Percentiles rank a stretch among this genome's conserved stretches.
Conservation (phyloP, 1,140 invertebrate genomes). For the Ips nitidus region DNA sequence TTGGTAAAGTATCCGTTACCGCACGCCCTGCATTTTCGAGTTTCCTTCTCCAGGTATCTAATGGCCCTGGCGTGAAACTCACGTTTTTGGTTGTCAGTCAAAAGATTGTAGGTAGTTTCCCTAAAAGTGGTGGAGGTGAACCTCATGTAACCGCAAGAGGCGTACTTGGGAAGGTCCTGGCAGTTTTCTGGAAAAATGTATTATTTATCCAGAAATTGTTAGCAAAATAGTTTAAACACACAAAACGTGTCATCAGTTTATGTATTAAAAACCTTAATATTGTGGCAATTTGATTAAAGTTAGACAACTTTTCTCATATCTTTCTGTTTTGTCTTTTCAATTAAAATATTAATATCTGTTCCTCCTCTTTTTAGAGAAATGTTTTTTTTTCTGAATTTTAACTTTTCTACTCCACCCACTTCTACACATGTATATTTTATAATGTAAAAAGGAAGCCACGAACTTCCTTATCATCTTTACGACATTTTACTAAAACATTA, state of each 20-base stretch:
- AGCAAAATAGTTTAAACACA: background rate
- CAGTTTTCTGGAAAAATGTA: constrained; percentile 49
- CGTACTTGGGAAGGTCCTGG: constrained; percentile 59
- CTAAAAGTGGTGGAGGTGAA: constrained; percentile 59
- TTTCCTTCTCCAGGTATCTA: constrained; percentile 59
- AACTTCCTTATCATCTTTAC: too few relatives aligned
- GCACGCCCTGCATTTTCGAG: constrained; percentile 57
- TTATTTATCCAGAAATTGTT: background rate
- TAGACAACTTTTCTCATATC: too few relatives aligned
- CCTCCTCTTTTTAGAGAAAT: too few relatives aligned
- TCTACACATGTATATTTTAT: too few relatives aligned
- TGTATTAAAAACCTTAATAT: background rate
- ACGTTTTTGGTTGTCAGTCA: constrained; percentile 61
- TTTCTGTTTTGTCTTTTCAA: too few relatives aligned
- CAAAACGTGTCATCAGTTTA: background rate
- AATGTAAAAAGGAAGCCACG: too few relatives aligned
- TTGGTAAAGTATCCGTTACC: constrained; percentile 56
- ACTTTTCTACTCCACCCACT: too few relatives aligned
- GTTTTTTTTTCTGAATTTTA: too few relatives aligned
- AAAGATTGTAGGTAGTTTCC: constrained; percentile 60
- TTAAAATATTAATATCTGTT: too few relatives aligned
- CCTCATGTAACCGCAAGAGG: constrained; percentile 61
- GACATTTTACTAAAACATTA: too few relatives aligned
- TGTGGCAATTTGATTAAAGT: too few relatives aligned
- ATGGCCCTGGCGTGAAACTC: constrained; percentile 62